Evolutionary conservation across 53 echinoderm and acorn worm species (phyloP).

Genomic region (Arbacia lixula): DNA sequence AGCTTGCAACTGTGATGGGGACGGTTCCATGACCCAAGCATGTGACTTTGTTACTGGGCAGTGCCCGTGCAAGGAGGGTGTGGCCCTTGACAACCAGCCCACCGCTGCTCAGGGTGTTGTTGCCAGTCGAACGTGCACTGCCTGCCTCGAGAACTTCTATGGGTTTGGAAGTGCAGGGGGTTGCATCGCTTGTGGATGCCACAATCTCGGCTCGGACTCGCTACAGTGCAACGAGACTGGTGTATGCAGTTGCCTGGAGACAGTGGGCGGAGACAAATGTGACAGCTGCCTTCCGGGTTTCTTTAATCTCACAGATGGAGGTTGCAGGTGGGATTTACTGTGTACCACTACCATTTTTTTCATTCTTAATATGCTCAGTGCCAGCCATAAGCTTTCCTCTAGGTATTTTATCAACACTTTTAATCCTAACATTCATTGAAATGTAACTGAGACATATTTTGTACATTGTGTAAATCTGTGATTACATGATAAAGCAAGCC

Average conservation of each 20-base stretch:
- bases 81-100: slow-evolving; percentile 65
- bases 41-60: slow-evolving; percentile 95
- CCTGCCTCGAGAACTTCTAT: slow-evolving; percentile 73
- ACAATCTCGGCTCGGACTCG: slow-evolving; percentile 50
- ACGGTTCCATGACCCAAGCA: slow-evolving; percentile 67
- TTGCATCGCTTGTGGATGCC: slow-evolving; percentile 77
- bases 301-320: slow-evolving; percentile 68
- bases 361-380: no score
- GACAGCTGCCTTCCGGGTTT: slow-evolving; percentile 75
- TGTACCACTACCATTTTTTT: no score
- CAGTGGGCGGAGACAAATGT: slow-evolving; percentile 73
- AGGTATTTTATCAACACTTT: no score
- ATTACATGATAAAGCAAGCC: no score
- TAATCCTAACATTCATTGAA: no score
- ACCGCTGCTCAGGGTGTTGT: slow-evolving; percentile 39
- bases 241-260: slow-evolving; percentile 72
- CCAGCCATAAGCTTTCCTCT: no score
- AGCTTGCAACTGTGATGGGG: slow-evolving; percentile 84
- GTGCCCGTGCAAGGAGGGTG: slow-evolving; percentile 84
- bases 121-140: slow-evolving; percentile 60
- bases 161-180: slow-evolving; percentile 63
- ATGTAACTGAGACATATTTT: no score
- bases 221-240: slow-evolving; percentile 80
- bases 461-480: no score
- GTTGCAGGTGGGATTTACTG: slow-evolving; percentile 83